phyloP scores from a whole-genome alignment of 2,113 vertebrate species.

The Melanerpes aurifrons region DNA sequence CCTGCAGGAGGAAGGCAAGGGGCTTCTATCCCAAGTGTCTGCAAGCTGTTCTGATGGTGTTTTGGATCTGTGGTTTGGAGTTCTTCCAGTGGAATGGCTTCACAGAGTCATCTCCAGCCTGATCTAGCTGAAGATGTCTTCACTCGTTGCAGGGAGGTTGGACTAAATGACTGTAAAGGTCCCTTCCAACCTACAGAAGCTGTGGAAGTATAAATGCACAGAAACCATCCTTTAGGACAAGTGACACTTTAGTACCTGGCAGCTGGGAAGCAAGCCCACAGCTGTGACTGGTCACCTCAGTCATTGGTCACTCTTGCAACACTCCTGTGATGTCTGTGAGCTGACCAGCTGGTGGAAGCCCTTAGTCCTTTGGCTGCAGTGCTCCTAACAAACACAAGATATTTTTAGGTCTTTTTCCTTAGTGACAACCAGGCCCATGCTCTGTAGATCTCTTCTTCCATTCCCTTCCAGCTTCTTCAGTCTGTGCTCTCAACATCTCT shows the following conservation, averaged over 20 bases:
- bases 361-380: neutral
- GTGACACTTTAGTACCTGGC: fast-evolving
- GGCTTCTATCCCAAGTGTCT: neutral
- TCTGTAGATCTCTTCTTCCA: neutral
- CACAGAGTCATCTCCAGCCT: too few species aligned
- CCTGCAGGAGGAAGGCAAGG: neutral
- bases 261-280: neutral
- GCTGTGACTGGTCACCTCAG: neutral
- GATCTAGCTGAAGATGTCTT: too few species aligned
- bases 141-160: too few species aligned
- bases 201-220: neutral
- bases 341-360: neutral
- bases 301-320: neutral
- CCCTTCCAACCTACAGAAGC: too few species aligned
- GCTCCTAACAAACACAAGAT: neutral
- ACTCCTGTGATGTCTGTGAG: neutral
- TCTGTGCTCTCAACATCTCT: neutral
- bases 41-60: neutral
- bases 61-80: neutral
- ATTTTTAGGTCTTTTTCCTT: neutral
- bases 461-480: neutral
- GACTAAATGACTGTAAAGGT: too few species aligned
- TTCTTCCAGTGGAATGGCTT: neutral
- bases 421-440: neutral
- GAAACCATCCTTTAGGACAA: neutral